Evolutionary conservation across 1,140 invertebrate genomes (phyloP).

Genomic region (Diuraphis noxia): DNA sequence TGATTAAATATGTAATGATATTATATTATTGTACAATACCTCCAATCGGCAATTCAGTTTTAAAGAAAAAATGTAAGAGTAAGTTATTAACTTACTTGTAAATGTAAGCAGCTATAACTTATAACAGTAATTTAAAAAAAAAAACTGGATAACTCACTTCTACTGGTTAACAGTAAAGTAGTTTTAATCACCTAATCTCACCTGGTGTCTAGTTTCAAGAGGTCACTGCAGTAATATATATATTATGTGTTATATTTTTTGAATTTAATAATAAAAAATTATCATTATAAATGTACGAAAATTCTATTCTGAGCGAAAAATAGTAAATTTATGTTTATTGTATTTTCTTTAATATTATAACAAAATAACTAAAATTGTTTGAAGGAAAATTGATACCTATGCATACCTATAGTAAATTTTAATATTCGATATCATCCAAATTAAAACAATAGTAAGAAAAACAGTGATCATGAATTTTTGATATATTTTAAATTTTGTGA

Average conservation of each 20-base stretch:
- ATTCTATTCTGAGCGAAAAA: not conserved
- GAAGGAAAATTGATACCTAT: not conserved
- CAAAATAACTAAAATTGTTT: not conserved
- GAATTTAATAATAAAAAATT: not conserved
- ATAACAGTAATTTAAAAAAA: not conserved
- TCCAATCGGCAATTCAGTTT: not conserved
- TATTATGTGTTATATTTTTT: not conserved
- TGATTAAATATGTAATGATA: not conserved
- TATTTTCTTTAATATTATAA: not conserved
- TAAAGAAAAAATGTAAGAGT: too few species aligned
- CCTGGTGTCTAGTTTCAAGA: not conserved
- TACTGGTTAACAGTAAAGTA: not conserved
- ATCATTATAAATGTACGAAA: not conserved
- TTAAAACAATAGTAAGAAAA: not conserved
- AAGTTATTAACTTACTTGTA: too few species aligned
- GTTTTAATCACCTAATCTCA: too few species aligned
- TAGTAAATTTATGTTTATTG: not conserved
- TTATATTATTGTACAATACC: not conserved
- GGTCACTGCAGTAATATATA: not conserved
- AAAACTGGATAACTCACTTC: not conserved
- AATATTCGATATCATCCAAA: not conserved
- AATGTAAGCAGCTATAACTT: not conserved
- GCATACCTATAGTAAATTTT: not conserved
- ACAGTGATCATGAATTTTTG: not conserved
- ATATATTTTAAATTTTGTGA: not conserved